Conservation (phyloP, 2,113 vertebrate species). For the Bucco capensis region DNA sequence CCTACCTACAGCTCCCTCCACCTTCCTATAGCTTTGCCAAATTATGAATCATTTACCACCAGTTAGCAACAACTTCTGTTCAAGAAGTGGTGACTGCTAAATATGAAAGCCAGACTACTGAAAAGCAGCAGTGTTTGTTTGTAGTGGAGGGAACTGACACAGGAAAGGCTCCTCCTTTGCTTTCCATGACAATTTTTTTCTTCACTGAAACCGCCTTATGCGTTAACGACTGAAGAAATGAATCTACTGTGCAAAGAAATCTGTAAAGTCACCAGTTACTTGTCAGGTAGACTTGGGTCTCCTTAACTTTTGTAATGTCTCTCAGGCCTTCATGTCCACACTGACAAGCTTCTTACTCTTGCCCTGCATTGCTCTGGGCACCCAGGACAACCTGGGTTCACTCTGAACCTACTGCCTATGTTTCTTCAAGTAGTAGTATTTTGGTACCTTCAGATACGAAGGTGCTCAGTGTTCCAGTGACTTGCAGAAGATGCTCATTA, state of each 20-base stretch:
- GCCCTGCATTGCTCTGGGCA: neutral
- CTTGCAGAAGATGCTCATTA: neutral
- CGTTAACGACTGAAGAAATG: neutral
- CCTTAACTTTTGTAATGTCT: conserved; percentile 5
- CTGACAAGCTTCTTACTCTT: neutral
- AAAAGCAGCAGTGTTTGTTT: neutral
- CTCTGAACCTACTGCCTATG: neutral
- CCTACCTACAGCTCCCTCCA: neutral
- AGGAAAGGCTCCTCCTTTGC: neutral
- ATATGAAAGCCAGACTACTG: neutral
- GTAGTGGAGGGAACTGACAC: neutral
- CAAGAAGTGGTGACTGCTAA: neutral
- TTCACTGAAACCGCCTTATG: neutral
- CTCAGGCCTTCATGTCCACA: neutral
- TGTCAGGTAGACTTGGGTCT: neutral
- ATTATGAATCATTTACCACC: neutral
- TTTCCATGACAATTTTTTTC: neutral
- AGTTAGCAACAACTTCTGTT: neutral
- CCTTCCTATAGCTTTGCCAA: neutral
- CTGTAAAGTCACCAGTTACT: neutral
- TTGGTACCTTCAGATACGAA: neutral
- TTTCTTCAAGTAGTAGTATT: neutral
- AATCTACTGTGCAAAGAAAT: conserved; percentile 3
- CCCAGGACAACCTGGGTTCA: neutral
- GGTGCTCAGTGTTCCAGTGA: neutral